Conservation (phyloP, 2,797 vertebrate species). For the Karalla daura region DNA sequence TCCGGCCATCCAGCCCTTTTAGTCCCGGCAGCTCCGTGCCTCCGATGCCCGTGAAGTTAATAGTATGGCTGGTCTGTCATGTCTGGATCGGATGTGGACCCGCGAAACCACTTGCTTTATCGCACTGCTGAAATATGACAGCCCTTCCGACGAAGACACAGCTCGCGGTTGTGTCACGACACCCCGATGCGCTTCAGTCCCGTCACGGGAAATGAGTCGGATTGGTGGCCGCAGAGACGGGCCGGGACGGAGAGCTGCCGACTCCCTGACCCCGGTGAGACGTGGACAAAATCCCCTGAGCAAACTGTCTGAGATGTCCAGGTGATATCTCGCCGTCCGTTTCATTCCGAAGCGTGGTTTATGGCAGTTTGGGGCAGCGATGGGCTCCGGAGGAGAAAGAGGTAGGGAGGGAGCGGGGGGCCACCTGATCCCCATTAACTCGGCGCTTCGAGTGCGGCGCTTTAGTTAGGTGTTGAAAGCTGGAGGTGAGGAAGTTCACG, state of each 20-base stretch:
- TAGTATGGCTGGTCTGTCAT: no score
- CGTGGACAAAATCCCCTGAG: conserved; percentile 19
- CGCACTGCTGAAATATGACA: no score
- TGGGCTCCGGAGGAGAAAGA: not conserved
- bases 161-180: no score
- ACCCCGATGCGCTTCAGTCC: conserved; percentile 5
- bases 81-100: no score
- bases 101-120: no score
- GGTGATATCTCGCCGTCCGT: conserved; percentile 29
- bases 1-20: no score
- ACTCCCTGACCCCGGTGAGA: conserved; percentile 19
- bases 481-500: conserved; percentile 42
- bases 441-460: not conserved
- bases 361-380: not conserved
- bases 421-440: conserved; percentile 60
- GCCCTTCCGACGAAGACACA: no score
- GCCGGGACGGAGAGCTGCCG: conserved; percentile 14
- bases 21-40: no score
- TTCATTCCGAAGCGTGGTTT: conserved; percentile 18
- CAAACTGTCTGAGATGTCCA: conserved; percentile 36
- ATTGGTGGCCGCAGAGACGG: conserved; percentile 16
- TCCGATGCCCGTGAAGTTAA: no score
- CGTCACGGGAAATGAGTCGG: conserved; percentile 24
- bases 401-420: conserved; percentile 8
- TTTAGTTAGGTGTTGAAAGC: conserved; percentile 45